A percentile compares a stretch with the other conserved stretches of the same genome.
Evolutionary conservation across 2,797 vertebrate species (phyloP).

Genomic region (Pangasius krempfi): DNA sequence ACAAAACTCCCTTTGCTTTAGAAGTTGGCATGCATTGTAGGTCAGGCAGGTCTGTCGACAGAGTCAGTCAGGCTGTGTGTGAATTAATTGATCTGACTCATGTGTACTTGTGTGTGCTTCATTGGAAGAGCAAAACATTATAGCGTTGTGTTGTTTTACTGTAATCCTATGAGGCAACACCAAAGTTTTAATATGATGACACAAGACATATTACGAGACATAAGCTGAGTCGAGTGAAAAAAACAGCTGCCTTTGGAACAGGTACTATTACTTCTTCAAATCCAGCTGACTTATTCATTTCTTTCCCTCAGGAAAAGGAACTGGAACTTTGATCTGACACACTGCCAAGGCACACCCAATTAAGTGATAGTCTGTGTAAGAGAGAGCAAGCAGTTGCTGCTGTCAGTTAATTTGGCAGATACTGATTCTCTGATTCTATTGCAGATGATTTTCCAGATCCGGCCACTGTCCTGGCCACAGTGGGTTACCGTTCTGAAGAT

Average conservation of each 20-base stretch:
- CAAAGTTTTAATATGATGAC: neutral
- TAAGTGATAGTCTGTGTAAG: neutral
- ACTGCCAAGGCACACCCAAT: neutral
- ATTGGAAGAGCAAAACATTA: neutral
- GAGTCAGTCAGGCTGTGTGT: neutral
- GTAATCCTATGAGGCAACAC: neutral
- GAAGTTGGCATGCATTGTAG: neutral
- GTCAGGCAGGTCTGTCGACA: neutral
- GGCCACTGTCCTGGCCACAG: slow-evolving; percentile 78
- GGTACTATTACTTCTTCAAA: neutral
- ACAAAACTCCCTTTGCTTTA: neutral
- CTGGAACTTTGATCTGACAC: neutral
- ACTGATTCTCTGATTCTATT: neutral
- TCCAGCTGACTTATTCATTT: neutral
- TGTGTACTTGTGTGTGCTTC: neutral
- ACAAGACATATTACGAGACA: neutral
- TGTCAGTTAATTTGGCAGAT: neutral
- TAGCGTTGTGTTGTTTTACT: neutral
- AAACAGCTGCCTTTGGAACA: neutral
- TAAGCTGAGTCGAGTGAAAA: neutral
- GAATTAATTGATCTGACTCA: neutral
- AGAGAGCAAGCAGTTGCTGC: neutral
- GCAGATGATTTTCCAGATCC: slow-evolving; percentile 80
- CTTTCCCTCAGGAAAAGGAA: neutral
- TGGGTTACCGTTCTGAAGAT: slow-evolving; percentile 82